phyloP scores from a whole-genome alignment of 92 coral and sea anemone species.

The Siderastrea radians region DNA sequence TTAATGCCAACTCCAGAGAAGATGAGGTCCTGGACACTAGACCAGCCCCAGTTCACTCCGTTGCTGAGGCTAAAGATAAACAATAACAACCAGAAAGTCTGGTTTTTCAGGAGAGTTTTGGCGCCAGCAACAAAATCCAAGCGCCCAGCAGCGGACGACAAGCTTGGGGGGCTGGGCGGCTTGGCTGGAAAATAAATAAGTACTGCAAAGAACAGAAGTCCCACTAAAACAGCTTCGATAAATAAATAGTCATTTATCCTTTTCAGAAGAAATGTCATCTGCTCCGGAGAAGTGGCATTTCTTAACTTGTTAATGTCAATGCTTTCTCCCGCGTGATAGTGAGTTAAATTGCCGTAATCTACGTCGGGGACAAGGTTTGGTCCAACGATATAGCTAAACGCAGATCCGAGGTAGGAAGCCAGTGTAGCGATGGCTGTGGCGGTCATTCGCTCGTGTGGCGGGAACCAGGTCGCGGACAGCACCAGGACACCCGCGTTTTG shows the following conservation, averaged over 20 bases:
- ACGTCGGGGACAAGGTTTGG: slow-evolving; percentile 96
- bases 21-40: slow-evolving; percentile 94
- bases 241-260: slow-evolving; percentile 91
- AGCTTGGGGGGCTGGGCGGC: slow-evolving; percentile 95
- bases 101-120: slow-evolving; percentile 80
- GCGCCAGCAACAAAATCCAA: slow-evolving; percentile 89
- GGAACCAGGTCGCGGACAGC: slow-evolving; percentile 99
- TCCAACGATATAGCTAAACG: slow-evolving; percentile 85
- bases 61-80: slow-evolving; percentile 86
- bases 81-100: slow-evolving; percentile 78
- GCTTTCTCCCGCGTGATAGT: slow-evolving; percentile 72
- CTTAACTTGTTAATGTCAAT: slow-evolving; percentile 79
- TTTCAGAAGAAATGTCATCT: slow-evolving; percentile 68
- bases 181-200: slow-evolving; percentile 94
- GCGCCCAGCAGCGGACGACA: slow-evolving; percentile 88
- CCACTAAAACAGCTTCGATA: slow-evolving; percentile 81
- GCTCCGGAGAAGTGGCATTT: slow-evolving; percentile 74
- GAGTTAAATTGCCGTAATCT: slow-evolving; percentile 77
- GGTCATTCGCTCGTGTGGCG: slow-evolving; percentile 95
- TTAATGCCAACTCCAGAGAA: slow-evolving; percentile 92
- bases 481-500: slow-evolving; percentile 90
- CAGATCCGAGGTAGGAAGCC: slow-evolving; percentile 92
- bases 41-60: slow-evolving; percentile 99
- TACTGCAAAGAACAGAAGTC: slow-evolving; percentile 78
- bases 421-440: slow-evolving; percentile 95